phyloP scores from a whole-genome alignment of 35 echinoderm and acorn worm genomes.

The Amphiura filiformis region DNA sequence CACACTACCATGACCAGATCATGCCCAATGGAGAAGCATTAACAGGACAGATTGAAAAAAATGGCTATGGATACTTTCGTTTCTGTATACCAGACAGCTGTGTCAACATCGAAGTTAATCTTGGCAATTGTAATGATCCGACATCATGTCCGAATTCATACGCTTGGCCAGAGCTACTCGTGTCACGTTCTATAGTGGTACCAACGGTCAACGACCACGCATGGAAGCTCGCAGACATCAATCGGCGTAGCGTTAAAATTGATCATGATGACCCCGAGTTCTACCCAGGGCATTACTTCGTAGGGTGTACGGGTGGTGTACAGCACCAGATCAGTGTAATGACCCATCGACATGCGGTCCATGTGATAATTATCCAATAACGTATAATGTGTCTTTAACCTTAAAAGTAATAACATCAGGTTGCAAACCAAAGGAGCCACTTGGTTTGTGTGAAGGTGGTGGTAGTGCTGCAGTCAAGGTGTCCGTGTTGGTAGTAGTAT shows the following conservation, averaged over 20 bases:
- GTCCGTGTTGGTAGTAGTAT: not conserved
- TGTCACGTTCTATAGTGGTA: constrained; percentile 71
- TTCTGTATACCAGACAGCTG: constrained; percentile 80
- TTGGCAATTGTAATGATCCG: constrained; percentile 75
- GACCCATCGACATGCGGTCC: constrained; percentile 74
- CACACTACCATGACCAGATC: constrained; percentile 59
- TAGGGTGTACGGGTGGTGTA: constrained; percentile 96
- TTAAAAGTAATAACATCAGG: constrained; percentile 22
- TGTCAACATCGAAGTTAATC: constrained; percentile 41
- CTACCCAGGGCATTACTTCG: constrained; percentile 74
- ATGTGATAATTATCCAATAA: constrained; percentile 52
- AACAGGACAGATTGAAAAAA: not conserved
- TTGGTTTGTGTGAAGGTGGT: constrained; percentile 10
- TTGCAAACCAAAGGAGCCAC: not conserved
- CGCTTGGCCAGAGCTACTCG: constrained; percentile 79
- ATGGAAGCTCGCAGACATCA: constrained; percentile 81
- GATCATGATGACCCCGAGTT: constrained; percentile 57
- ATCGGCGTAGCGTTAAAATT: constrained; percentile 60
- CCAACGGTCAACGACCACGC: constrained; percentile 82
- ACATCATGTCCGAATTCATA: constrained; percentile 62
- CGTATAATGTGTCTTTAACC: constrained; percentile 32
- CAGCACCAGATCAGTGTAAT: constrained; percentile 57
- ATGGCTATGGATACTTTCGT: constrained; percentile 73
- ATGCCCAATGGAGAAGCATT: not conserved
- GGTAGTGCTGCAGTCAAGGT: not conserved